Conservation (phyloP, 2,888 invertebrate genomes). For the Tiliacea citrago region DNA sequence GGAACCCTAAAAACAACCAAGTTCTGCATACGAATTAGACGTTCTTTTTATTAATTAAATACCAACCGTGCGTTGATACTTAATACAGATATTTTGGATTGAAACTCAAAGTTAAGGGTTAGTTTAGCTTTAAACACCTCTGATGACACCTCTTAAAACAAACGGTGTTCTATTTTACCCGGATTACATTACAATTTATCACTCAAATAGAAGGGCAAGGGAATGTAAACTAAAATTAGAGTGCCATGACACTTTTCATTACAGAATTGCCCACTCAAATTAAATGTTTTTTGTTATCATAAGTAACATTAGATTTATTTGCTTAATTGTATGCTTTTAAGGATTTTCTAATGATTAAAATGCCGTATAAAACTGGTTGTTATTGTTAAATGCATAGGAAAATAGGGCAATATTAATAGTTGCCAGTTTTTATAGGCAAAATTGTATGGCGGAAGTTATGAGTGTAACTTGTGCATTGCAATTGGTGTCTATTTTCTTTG, state of each 20-base stretch:
- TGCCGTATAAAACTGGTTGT: slow-evolving; percentile 6
- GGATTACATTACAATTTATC: slow-evolving; percentile 36
- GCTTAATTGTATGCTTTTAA: slow-evolving; percentile 46
- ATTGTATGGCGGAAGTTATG: background rate
- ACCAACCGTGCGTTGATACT: too few relatives aligned
- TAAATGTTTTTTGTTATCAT: slow-evolving; percentile 48
- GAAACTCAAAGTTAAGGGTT: too few relatives aligned
- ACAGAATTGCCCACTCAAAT: slow-evolving; percentile 73
- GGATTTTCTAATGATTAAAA: slow-evolving; percentile 31
- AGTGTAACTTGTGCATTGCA: background rate
- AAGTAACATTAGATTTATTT: slow-evolving; percentile 50
- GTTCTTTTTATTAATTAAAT: too few relatives aligned
- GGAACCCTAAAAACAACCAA: too few relatives aligned
- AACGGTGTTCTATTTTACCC: slow-evolving; percentile 2
- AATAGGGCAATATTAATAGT: slow-evolving; percentile 25
- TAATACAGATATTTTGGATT: too few relatives aligned
- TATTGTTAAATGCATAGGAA: slow-evolving; percentile 9
- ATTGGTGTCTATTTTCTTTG: background rate
- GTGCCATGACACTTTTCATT: slow-evolving; percentile 77
- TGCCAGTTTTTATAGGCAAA: background rate
- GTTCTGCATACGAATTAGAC: too few relatives aligned
- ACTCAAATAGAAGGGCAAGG: background rate
- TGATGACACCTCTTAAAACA: slow-evolving; percentile 7
- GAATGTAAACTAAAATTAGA: slow-evolving; percentile 59
- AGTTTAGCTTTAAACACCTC: background rate